Percentiles rank a stretch among this genome's conserved stretches.
Evolutionary conservation across 2,888 invertebrate species (phyloP).

Genomic region (Athripsodes cinereus): DNA sequence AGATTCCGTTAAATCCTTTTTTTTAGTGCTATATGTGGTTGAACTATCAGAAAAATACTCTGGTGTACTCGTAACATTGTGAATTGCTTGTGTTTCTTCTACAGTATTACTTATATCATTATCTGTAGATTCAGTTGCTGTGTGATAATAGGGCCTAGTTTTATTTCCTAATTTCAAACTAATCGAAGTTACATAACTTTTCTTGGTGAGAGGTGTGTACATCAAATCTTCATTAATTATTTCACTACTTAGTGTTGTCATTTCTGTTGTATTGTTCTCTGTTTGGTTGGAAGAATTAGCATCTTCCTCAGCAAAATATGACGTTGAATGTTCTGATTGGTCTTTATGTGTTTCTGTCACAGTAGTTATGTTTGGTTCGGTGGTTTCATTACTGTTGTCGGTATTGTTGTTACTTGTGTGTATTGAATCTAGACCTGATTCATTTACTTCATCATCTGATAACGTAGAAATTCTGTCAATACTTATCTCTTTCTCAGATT

Average conservation of each 20-base stretch:
- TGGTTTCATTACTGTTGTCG: not conserved
- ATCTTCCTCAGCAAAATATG: not conserved
- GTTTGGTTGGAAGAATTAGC: not conserved
- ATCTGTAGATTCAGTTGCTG: not conserved
- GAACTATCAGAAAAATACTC: too few species aligned
- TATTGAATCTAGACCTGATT: not conserved
- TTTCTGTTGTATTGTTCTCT: constrained; percentile 7
- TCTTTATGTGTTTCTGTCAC: not conserved
- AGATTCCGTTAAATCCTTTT: too few species aligned
- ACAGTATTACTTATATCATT: too few species aligned
- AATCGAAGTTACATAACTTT: constrained; percentile 48
- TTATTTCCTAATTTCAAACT: constrained; percentile 46
- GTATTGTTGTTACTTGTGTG: not conserved
- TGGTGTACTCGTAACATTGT: too few species aligned
- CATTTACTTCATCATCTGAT: not conserved
- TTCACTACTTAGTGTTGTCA: constrained; percentile 10
- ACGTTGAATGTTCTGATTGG: not conserved
- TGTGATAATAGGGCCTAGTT: constrained; percentile 19
- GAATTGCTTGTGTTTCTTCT: too few species aligned
- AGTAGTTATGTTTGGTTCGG: not conserved
- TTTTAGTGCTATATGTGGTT: too few species aligned
- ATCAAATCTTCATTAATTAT: constrained; percentile 19
- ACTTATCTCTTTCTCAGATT: constrained; percentile 5
- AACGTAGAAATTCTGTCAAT: not conserved
- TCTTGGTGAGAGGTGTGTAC: constrained; percentile 35